Conservation (phyloP, 1,140 invertebrate genomes). For the Forficula auricularia region DNA sequence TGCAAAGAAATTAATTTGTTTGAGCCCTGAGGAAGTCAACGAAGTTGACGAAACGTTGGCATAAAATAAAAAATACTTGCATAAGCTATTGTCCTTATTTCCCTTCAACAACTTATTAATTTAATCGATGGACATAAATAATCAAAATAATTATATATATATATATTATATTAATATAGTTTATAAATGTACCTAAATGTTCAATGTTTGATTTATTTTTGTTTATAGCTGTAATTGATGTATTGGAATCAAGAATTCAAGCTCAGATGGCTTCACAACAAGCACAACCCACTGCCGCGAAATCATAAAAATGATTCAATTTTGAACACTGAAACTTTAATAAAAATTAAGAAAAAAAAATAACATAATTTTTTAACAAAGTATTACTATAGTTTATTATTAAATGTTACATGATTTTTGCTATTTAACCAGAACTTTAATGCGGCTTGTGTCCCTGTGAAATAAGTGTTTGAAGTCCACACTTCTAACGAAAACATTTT, state of each 20-base stretch:
- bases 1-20: no score
- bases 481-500: background rate
- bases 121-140: no score
- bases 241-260: slow-evolving; percentile 1
- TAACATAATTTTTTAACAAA: background rate
- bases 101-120: no score
- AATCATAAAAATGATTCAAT: background rate
- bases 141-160: no score
- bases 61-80: no score
- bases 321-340: background rate
- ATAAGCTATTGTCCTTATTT: no score
- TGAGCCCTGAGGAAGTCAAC: no score
- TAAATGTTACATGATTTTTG: background rate
- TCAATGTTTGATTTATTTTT: no score
- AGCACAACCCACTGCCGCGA: background rate
- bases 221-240: slow-evolving; percentile 5
- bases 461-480: background rate
- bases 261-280: slow-evolving; percentile 1
- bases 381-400: background rate
- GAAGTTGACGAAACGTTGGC: no score
- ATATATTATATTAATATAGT: no score
- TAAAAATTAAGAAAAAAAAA: slow-evolving; percentile 1
- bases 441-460: slow-evolving; percentile 2
- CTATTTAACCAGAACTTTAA: background rate
- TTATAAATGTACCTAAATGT: no score